Conservation (phyloP, 2,113 vertebrate genomes). For the Sciurus niger region DNA sequence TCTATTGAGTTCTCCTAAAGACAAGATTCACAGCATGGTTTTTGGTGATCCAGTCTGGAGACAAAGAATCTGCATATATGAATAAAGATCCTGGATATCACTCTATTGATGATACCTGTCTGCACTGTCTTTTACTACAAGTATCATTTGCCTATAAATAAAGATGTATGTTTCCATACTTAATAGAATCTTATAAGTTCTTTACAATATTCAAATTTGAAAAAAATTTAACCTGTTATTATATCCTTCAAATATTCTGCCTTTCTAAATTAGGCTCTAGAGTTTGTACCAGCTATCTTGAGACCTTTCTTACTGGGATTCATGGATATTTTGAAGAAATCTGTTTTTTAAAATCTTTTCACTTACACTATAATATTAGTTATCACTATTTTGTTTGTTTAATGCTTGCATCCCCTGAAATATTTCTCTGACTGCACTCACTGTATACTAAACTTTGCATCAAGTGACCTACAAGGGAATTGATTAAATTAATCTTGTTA, state of each 20-base stretch:
- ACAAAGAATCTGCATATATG: neutral
- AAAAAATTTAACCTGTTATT: neutral
- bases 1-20: neutral
- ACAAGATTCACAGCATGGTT: neutral
- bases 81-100: neutral
- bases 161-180: neutral
- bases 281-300: neutral
- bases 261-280: neutral
- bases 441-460: neutral
- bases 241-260: neutral
- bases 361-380: neutral
- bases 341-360: neutral
- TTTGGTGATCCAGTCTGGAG: neutral
- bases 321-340: neutral
- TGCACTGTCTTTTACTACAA: neutral
- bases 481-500: neutral
- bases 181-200: neutral
- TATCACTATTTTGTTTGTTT: conserved; percentile 5
- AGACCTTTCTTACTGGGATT: neutral
- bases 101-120: neutral
- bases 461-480: neutral
- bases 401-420: neutral
- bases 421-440: neutral
- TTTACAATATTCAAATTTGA: neutral
- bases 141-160: neutral